Evolutionary conservation across 2,113 vertebrate genomes (phyloP).

Genomic region (Myrmecobius fasciatus): DNA sequence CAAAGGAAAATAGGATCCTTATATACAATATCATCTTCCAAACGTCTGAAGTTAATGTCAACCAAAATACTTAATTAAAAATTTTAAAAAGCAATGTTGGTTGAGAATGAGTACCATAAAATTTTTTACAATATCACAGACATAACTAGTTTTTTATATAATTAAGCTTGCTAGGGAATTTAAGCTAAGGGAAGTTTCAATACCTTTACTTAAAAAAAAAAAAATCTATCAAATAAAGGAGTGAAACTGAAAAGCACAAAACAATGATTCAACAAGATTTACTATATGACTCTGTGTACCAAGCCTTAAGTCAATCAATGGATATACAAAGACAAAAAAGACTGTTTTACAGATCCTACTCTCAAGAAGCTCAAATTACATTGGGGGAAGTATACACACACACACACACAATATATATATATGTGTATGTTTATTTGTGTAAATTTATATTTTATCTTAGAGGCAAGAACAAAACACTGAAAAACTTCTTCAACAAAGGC

Average conservation of each 20-base stretch:
- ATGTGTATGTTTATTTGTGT: not conserved
- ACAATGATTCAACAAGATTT: slow-evolving; percentile 29
- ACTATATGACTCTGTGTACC: not conserved
- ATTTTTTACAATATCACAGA: not conserved
- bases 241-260: not conserved
- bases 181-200: not conserved
- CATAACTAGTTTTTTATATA: not conserved
- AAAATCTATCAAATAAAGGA: not conserved
- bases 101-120: not conserved
- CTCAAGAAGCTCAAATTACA: not conserved
- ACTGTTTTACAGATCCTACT: not conserved
- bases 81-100: not conserved
- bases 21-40: not conserved
- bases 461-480: not conserved
- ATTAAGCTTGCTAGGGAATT: not conserved
- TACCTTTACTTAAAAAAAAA: not conserved
- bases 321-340: not conserved
- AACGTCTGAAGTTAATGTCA: not conserved
- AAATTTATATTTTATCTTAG: not conserved
- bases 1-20: not conserved
- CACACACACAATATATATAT: not conserved
- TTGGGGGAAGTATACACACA: not conserved
- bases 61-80: not conserved
- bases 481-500: not conserved
- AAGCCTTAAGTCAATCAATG: not conserved